These are phyloP conservation scores for Sclerodermus sp. DNA, from an alignment of 2,888 invertebrate genomes.

Conservation along the genomic window DNA sequence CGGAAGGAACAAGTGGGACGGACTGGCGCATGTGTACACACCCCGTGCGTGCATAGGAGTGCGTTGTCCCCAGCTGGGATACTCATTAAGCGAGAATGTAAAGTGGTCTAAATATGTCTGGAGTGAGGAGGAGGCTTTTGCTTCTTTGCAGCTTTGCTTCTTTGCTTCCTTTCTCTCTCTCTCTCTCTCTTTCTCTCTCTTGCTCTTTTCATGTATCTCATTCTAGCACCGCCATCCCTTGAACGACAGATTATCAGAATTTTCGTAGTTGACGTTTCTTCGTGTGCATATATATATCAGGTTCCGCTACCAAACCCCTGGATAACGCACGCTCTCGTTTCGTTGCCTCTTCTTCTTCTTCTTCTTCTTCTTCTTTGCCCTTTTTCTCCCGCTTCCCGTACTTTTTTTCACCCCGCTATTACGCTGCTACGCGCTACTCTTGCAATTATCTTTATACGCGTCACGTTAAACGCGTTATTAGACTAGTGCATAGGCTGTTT, in stretches of 20 bases:
- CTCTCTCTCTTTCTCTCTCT: not conserved
- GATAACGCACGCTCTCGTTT: conserved; percentile 1
- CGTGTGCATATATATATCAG: too few relatives aligned
- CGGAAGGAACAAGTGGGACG: not conserved
- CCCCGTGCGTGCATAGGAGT: not conserved
- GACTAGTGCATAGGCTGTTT: not conserved
- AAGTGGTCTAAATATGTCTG: conserved; percentile 13
- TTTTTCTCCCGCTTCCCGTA: not conserved
- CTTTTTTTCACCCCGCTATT: conserved; percentile 7
- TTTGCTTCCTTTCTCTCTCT: not conserved
- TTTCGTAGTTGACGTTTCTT: too few relatives aligned
- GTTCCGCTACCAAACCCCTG: not conserved
- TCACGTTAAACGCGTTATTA: not conserved
- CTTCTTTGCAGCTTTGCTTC: too few relatives aligned
- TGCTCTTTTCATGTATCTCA: too few relatives aligned
- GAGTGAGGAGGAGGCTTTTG: too few relatives aligned
- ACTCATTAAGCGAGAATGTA: conserved; percentile 14
- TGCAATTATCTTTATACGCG: conserved; percentile 12
- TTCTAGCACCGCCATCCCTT: too few relatives aligned
- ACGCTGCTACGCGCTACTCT: not conserved
- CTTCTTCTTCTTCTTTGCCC: not conserved
- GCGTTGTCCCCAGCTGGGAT: not conserved
- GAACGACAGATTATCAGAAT: too few relatives aligned
- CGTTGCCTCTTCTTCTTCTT: not conserved
- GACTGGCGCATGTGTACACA: not conserved